These are phyloP conservation scores for Brevimyrus niger DNA, from an alignment of 2,113 vertebrate genomes.

Conservation along the genomic window DNA sequence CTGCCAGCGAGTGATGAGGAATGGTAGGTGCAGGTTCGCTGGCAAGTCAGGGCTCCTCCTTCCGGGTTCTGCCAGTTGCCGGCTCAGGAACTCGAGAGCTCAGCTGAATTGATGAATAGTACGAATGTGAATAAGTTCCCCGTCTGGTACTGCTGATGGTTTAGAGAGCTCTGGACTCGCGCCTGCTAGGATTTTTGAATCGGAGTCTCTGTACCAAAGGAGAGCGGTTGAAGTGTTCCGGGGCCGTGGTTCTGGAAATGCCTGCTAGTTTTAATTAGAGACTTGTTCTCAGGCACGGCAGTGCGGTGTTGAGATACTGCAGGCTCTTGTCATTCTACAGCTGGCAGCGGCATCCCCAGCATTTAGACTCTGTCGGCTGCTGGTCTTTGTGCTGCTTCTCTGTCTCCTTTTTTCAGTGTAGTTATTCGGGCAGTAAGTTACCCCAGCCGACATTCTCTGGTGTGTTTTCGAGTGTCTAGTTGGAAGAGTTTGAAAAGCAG, in stretches of 20 bases:
- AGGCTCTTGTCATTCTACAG: not conserved
- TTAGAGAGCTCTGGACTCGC: not conserved
- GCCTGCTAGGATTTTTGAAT: not conserved
- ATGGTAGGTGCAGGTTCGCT: not conserved
- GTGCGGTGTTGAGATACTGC: not conserved
- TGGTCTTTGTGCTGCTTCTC: not conserved
- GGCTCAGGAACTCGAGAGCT: not conserved
- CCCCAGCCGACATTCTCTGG: not conserved
- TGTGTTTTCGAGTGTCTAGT: not conserved
- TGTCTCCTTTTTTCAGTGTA: not conserved
- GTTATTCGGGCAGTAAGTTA: not conserved
- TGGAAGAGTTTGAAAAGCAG: not conserved
- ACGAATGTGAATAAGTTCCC: not conserved
- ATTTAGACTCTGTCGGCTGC: not conserved
- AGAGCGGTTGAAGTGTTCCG: not conserved
- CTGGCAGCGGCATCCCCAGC: not conserved
- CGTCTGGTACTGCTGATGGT: not conserved
- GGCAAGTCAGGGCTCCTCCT: not conserved
- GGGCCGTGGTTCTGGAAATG: not conserved
- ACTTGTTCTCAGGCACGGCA: not conserved
- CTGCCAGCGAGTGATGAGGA: not conserved
- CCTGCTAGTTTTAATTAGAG: not conserved
- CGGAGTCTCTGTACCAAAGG: not conserved
- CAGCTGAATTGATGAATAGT: not conserved
- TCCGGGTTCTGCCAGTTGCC: not conserved